These are phyloP conservation scores for Pristiophorus japonicus DNA, from an alignment of 2,113 vertebrate species.

Conservation along the genomic window DNA sequence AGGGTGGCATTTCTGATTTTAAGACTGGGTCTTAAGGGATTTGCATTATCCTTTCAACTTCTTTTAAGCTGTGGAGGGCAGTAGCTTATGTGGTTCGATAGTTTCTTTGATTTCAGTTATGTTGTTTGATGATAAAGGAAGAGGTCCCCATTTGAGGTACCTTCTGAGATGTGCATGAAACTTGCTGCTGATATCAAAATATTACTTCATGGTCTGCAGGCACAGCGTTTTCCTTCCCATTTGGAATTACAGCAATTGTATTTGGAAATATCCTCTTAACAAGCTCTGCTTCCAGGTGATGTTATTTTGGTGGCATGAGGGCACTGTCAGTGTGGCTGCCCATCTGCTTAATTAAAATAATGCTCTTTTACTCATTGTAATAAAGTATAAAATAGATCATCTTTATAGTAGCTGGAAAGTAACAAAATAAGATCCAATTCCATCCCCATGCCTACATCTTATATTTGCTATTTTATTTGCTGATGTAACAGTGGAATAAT, in stretches of 20 bases:
- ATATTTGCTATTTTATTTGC: not conserved
- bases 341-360: not conserved
- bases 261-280: not conserved
- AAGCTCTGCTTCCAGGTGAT: not conserved
- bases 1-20: not conserved
- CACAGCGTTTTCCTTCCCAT: not conserved
- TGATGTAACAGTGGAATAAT: not conserved
- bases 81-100: not conserved
- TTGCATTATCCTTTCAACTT: not conserved
- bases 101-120: not conserved
- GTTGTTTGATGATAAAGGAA: not conserved
- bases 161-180: not conserved
- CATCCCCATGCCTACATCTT: not conserved
- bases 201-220: not conserved
- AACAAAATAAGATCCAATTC: conserved; percentile 3
- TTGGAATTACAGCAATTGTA: not conserved
- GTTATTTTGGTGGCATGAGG: not conserved
- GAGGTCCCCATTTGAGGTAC: not conserved
- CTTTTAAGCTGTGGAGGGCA: not conserved
- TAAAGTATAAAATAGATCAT: not conserved
- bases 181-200: not conserved
- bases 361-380: not conserved
- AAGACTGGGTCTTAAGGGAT: not conserved
- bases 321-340: not conserved
- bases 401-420: not conserved